Conservation (phyloP, 1,140 invertebrate species). For the Heliconius hermathena region DNA sequence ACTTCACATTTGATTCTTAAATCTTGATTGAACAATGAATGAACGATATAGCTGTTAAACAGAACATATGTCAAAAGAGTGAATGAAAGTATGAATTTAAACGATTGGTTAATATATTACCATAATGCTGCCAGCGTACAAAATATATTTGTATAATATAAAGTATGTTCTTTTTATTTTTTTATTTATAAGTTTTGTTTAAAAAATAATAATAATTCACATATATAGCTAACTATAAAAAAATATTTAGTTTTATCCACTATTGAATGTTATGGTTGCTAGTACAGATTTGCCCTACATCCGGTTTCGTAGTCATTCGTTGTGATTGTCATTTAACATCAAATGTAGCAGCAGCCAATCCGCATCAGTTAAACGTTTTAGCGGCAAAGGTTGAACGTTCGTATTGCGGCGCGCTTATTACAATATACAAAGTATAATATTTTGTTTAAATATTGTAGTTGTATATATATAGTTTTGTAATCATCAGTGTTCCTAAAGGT, state of each 20-base stretch:
- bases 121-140: neutral
- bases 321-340: neutral
- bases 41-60: conserved; percentile 14
- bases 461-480: conserved; percentile 14
- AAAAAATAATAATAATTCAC: neutral
- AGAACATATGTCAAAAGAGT: conserved; percentile 22
- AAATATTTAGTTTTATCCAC: neutral
- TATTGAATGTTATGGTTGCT: neutral
- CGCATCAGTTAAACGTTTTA: conserved; percentile 45
- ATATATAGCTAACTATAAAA: too few species aligned
- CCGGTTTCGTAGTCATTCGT: neutral
- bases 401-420: conserved; percentile 29
- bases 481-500: neutral
- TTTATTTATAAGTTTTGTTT: neutral
- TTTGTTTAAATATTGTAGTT: conserved; percentile 33
- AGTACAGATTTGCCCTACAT: neutral
- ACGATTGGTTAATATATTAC: neutral
- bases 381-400: conserved; percentile 55
- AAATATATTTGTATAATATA: neutral
- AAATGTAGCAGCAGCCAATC: conserved; percentile 25
- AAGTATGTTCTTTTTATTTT: neutral
- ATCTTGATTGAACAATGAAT: neutral
- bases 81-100: too few species aligned
- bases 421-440: conserved; percentile 27
- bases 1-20: neutral